Evolutionary conservation across 2,113 vertebrate species (phyloP).

Genomic region (Serranochromis macrocephalus): DNA sequence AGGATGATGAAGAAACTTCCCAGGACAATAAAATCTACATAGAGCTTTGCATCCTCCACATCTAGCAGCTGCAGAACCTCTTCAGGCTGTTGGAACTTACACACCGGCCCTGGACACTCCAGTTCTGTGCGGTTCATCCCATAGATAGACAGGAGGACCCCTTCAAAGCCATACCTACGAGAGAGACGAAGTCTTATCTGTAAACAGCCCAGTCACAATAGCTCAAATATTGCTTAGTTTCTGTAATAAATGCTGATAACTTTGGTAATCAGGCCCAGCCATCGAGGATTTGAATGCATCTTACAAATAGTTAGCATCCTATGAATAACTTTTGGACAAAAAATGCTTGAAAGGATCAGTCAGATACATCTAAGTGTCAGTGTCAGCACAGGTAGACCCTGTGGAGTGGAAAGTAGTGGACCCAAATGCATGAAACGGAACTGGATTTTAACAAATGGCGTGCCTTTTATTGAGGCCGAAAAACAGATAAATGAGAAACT

Average conservation of each 20-base stretch:
- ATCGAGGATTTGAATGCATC: neutral
- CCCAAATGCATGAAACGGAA: neutral
- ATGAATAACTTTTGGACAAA: fast-evolving
- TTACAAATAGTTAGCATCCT: neutral
- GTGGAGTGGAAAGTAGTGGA: neutral
- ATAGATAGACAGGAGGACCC: constrained; percentile 91
- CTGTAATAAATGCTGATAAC: neutral
- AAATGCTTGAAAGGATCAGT: neutral
- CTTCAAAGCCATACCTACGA: constrained; percentile 91
- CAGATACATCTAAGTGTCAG: neutral
- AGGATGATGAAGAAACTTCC: constrained; percentile 89
- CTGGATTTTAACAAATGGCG: neutral
- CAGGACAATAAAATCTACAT: constrained; percentile 89
- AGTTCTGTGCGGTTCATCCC: constrained; percentile 88
- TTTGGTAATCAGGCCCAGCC: neutral
- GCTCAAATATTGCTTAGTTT: neutral
- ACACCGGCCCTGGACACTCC: constrained; percentile 79
- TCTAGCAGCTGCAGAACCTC: constrained; percentile 86
- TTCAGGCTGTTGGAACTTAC: constrained; percentile 85
- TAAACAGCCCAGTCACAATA: neutral
- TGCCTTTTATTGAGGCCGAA: neutral
- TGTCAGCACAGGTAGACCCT: neutral
- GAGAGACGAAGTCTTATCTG: neutral
- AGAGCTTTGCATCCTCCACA: constrained; percentile 89
- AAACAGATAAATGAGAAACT: neutral